These are phyloP conservation scores for Petaurus breviceps DNA, from an alignment of 2,113 vertebrate species.

Conservation along the genomic window DNA sequence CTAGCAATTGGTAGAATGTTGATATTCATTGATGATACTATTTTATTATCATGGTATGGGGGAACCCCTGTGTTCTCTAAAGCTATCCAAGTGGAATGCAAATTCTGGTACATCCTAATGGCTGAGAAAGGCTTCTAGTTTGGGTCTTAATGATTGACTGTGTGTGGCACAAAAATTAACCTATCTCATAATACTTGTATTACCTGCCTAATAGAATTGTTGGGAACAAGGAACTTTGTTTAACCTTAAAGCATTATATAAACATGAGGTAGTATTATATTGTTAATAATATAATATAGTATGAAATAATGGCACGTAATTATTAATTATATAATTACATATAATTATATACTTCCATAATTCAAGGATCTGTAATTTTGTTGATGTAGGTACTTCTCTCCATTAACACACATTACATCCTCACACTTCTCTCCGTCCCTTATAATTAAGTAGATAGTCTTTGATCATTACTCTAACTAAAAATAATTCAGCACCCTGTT, in stretches of 20 bases:
- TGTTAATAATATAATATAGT: background rate
- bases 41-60: background rate
- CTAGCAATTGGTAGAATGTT: no score
- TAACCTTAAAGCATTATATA: background rate
- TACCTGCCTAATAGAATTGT: background rate
- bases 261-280: background rate
- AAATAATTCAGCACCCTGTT: background rate
- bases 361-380: background rate
- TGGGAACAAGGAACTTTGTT: background rate
- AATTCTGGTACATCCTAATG: background rate
- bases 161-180: background rate
- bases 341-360: background rate
- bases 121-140: background rate
- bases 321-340: background rate
- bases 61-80: background rate
- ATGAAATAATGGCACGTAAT: background rate
- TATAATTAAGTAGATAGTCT: background rate
- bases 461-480: background rate
- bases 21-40: background rate
- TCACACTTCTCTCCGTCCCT: background rate
- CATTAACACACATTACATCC: background rate
- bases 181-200: background rate
- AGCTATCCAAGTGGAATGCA: background rate
- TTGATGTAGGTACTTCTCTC: background rate
- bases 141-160: background rate